Percentiles rank a stretch among this genome's conserved stretches.
Conservation (phyloP, 1,140 invertebrate genomes). For the Caenorhabditis remanei region DNA sequence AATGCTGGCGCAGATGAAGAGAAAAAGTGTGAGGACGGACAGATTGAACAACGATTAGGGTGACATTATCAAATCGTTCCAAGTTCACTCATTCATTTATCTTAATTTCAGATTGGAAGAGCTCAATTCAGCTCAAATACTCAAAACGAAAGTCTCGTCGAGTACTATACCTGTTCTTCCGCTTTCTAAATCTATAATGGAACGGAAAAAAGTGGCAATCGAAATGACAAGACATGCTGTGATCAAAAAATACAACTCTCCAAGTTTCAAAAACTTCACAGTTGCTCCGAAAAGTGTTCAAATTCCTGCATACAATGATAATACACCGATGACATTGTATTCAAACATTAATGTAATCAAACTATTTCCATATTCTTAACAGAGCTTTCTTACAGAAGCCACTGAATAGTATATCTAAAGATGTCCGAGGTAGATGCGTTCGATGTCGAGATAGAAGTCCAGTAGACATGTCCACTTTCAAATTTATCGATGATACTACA, state of each 20-base stretch:
- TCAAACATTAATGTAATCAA: not conserved
- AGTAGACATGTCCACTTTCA: conserved; percentile 7
- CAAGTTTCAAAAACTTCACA: not conserved
- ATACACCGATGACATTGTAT: conserved; percentile 13
- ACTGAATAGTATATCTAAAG: not conserved
- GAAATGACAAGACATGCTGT: conserved; percentile 21
- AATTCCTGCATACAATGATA: conserved; percentile 20
- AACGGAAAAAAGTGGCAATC: conserved; percentile 1
- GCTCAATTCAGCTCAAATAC: not conserved
- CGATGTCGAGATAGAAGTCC: conserved; percentile 12
- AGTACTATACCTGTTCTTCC: conserved; percentile 15
- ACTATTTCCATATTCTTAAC: not conserved
- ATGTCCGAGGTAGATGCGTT: not conserved
- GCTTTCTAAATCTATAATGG: conserved; percentile 33
- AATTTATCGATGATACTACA: conserved; percentile 5
- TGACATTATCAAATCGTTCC: no score
- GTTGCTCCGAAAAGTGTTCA: conserved; percentile 25
- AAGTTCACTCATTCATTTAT: no score
- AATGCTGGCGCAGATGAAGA: no score
- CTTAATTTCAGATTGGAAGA: not conserved
- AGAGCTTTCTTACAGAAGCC: not conserved
- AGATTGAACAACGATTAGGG: no score
- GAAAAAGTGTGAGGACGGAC: no score
- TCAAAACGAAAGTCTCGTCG: not conserved
- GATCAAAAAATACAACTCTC: not conserved